Conservation (phyloP, 2,797 vertebrate genomes). For the Chloroceryle inda region DNA sequence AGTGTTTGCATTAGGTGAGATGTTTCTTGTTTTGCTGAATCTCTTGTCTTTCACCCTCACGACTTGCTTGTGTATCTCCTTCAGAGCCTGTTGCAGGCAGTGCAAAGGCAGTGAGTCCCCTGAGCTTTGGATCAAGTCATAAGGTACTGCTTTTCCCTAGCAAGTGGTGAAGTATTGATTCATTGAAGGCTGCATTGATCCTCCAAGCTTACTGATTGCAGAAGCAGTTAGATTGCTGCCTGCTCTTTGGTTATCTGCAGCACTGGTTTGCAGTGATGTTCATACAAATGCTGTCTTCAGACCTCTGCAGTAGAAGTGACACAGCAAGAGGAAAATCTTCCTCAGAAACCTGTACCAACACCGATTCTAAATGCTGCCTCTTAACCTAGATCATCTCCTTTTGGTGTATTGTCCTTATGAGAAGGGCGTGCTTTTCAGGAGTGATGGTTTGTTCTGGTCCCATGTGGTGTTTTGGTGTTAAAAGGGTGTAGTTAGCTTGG, state of each 20-base stretch:
- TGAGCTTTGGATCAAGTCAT: background rate
- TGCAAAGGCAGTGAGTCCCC: background rate
- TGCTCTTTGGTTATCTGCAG: background rate
- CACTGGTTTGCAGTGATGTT: background rate
- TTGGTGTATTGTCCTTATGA: constrained; percentile 4
- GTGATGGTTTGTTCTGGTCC: background rate
- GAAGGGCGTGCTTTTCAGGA: background rate
- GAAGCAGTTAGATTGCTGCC: background rate
- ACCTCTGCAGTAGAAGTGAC: background rate
- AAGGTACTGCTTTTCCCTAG: background rate
- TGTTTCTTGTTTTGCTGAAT: background rate
- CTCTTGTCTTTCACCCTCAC: background rate
- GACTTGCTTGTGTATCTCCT: background rate
- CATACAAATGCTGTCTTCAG: background rate
- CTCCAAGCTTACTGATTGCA: background rate
- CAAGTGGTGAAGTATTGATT: background rate
- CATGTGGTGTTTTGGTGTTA: constrained; percentile 11
- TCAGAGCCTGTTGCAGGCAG: background rate
- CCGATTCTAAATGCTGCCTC: background rate
- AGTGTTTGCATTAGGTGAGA: background rate
- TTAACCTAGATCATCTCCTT: background rate
- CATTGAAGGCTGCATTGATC: background rate
- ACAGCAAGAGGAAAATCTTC: background rate
- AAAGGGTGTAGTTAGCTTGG: background rate
- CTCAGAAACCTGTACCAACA: background rate